Base-by-base conservation (phyloP, 2,888 invertebrate species). In the Eudasyphora cyanicolor region DNA sequence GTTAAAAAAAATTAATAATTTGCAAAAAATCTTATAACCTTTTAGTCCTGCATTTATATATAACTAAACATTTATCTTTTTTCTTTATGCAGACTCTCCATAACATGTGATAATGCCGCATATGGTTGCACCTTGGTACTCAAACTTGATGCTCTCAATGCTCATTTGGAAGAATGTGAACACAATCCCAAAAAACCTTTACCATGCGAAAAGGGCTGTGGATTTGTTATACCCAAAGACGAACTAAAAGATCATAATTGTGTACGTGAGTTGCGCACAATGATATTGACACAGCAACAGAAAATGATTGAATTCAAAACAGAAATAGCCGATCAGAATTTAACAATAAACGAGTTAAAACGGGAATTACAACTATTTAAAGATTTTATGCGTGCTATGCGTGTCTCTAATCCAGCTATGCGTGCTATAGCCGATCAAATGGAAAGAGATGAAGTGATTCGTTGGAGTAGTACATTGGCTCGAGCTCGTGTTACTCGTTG, bases 191-290 rank as follows among this genome's bases (percentile, higher is more conserved):
- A 98, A 92, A 94, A 98, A 89, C 98, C 98, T 17, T 95, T 98
- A 89, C 96, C 96, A 49, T 99, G 98, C 92, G 98, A 98, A 89
- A 95, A 96, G 86, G 98, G 98, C 21, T 99, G 98, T 89, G 98
- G 98, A 24, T 94, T 98, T 67, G 96, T 98, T 76, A 97, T 98
- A 89, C 98, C 98, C 10, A 98, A 98, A 93, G 98, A 98, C 93
- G 98, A 98, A 92, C 92, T 98, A 0, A 96, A 97, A 90, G 97
- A 97, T 88, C 98, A 99, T 92, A 98, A 98, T 91, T 99, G 98
- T 92, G 96, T 98, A 19, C 94, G 96, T 82, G 98, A 98, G 91
- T 92, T 99, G 32, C 94, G 98, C 45, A 94, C 95, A 7, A 93
- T 98, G 62, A 96, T 98, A 85, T 95, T 96, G 82, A 95, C 96